Percentiles rank a stretch among this genome's conserved stretches.
Conservation (phyloP, 2,888 invertebrate genomes). For the Lathronympha strigana region DNA sequence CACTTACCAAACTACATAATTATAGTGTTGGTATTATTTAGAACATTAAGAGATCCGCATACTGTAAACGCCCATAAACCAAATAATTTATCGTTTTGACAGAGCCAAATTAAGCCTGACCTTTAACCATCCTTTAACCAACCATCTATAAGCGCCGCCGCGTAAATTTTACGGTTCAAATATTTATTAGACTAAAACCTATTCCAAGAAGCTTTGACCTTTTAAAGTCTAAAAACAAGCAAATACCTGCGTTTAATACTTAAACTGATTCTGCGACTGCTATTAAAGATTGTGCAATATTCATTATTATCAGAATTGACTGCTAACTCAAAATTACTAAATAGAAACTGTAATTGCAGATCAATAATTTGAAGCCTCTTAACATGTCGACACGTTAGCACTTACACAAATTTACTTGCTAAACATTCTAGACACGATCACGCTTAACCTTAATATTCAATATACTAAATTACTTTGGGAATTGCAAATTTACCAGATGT, state of each 20-base stretch:
- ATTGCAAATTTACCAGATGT: not conserved
- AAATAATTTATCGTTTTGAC: constrained; percentile 36
- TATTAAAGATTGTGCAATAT: constrained; percentile 31
- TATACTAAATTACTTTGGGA: not conserved
- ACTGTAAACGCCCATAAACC: constrained; percentile 28
- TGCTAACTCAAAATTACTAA: constrained; percentile 5
- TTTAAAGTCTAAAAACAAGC: constrained; percentile 27
- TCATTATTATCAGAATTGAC: constrained; percentile 5
- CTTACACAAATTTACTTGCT: constrained; percentile 12
- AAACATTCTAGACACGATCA: not conserved
- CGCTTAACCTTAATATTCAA: constrained; percentile 3
- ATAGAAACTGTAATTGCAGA: constrained; percentile 18
- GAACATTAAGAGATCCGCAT: constrained; percentile 35
- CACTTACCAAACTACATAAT: constrained; percentile 29
- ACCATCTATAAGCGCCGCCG: not conserved
- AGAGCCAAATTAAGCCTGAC: constrained; percentile 22
- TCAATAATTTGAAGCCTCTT: constrained; percentile 6
- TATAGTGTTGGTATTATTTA: constrained; percentile 25
- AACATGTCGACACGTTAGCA: not conserved
- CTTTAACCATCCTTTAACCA: constrained; percentile 18
- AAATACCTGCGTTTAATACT: constrained; percentile 30
- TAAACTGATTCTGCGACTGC: constrained; percentile 20
- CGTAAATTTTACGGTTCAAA: constrained; percentile 10
- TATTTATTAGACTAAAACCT: constrained; percentile 30
- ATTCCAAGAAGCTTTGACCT: constrained; percentile 39